These are phyloP conservation scores for Chloroclystis v-ata DNA, from an alignment of 2,888 invertebrate genomes.

Conservation along the genomic window DNA sequence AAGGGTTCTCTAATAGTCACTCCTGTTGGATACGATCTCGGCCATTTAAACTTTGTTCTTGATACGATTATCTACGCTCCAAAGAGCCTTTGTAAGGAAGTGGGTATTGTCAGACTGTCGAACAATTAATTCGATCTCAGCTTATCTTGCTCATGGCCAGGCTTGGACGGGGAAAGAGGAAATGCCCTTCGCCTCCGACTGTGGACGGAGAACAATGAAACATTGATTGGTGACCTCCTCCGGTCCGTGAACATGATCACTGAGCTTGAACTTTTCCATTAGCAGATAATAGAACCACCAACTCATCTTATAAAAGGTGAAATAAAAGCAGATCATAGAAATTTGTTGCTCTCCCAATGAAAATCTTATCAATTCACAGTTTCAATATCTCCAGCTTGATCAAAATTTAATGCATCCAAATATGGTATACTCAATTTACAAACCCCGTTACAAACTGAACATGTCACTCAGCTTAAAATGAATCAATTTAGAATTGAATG, in stretches of 20 bases:
- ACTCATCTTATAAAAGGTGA: background rate
- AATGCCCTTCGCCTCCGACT: slow-evolving; percentile 63
- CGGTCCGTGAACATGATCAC: slow-evolving; percentile 52
- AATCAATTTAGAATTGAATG: slow-evolving; percentile 29
- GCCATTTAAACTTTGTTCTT: slow-evolving; percentile 18
- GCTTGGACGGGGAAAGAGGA: slow-evolving; percentile 50
- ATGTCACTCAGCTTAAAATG: slow-evolving; percentile 21
- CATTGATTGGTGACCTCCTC: slow-evolving; percentile 58
- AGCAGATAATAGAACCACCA: background rate
- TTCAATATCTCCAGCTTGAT: background rate
- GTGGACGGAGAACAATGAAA: slow-evolving; percentile 63
- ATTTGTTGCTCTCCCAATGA: background rate
- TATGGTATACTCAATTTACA: slow-evolving; percentile 20
- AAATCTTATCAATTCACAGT: background rate
- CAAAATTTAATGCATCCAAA: slow-evolving; percentile 14
- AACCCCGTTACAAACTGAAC: slow-evolving; percentile 24
- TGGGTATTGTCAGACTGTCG: slow-evolving; percentile 28
- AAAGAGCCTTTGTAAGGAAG: slow-evolving; percentile 28
- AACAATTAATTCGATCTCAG: slow-evolving; percentile 40
- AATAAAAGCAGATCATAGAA: background rate
- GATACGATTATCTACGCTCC: slow-evolving; percentile 21
- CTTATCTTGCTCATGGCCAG: slow-evolving; percentile 54
- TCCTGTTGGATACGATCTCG: slow-evolving; percentile 17
- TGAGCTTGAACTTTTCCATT: slow-evolving; percentile 6
- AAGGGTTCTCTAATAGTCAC: slow-evolving; percentile 23